Percentiles rank a stretch among this genome's conserved stretches.
Conservation (phyloP, 2,113 vertebrate species). For the Myiozetetes cayanensis region DNA sequence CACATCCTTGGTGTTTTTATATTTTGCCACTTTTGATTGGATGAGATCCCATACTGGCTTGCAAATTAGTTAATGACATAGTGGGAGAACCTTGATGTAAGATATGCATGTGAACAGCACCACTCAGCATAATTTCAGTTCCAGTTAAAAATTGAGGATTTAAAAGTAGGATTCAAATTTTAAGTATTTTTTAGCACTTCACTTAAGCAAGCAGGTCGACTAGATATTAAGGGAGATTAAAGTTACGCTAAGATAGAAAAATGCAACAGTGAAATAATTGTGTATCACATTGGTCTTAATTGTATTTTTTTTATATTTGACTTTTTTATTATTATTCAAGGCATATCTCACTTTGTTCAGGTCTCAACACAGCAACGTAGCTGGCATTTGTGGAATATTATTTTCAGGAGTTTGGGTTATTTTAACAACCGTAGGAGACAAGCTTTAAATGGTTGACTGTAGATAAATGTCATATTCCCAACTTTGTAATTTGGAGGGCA, state of each 20-base stretch:
- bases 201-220: not conserved
- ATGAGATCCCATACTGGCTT: not conserved
- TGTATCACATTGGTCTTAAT: not conserved
- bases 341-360: rapidly evolving
- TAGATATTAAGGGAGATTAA: not conserved
- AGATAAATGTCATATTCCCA: not conserved
- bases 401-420: not conserved
- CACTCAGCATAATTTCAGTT: not conserved
- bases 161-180: not conserved
- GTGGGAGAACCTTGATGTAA: not conserved
- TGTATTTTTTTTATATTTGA: not conserved
- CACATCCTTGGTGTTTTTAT: not conserved
- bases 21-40: not conserved
- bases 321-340: not conserved
- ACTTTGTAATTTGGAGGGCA: not conserved
- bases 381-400: not conserved
- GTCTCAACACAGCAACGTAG: not conserved
- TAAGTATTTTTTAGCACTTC: not conserved
- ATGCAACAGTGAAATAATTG: not conserved
- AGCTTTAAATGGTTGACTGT: not conserved
- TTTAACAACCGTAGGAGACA: not conserved
- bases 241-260: not conserved
- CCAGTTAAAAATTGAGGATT: not conserved
- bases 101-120: not conserved
- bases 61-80: not conserved